Percentiles rank a stretch among this genome's conserved stretches.
phyloP scores from a whole-genome alignment of 2,113 vertebrate genomes.

The Cathartes aura region DNA sequence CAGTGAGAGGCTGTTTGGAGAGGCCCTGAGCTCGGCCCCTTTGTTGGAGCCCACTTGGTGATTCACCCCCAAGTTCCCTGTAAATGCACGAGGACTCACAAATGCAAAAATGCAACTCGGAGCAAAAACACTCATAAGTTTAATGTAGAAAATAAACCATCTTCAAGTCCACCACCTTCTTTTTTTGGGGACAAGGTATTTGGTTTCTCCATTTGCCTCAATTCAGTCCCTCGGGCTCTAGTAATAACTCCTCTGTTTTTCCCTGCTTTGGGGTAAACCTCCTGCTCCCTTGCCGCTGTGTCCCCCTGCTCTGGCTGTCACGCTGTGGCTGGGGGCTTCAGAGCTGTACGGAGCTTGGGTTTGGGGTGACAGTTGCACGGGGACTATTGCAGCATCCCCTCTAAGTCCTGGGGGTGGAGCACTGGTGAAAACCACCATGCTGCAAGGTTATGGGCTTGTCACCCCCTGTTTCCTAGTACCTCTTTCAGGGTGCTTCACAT shows the following conservation, averaged over 20 bases:
- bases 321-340: fast-evolving
- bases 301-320: not conserved
- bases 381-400: not conserved
- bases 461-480: not conserved
- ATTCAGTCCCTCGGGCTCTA: not conserved
- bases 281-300: not conserved
- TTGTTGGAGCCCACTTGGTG: not conserved
- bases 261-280: not conserved
- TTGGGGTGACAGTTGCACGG: fast-evolving
- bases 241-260: not conserved
- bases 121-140: not conserved
- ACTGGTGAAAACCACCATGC: not conserved
- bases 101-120: not conserved
- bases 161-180: not conserved
- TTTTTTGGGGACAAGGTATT: fast-evolving
- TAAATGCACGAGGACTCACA: not conserved
- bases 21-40: not conserved
- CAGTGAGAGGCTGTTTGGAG: not conserved
- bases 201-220: not conserved
- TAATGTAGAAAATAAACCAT: not conserved
- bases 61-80: not conserved
- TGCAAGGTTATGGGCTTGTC: fast-evolving
- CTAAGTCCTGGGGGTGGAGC: not conserved
- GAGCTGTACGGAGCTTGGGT: not conserved
- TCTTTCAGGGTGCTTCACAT: not conserved